phyloP scores from a whole-genome alignment of 2,797 vertebrate species.

The Caiman crocodilus region DNA sequence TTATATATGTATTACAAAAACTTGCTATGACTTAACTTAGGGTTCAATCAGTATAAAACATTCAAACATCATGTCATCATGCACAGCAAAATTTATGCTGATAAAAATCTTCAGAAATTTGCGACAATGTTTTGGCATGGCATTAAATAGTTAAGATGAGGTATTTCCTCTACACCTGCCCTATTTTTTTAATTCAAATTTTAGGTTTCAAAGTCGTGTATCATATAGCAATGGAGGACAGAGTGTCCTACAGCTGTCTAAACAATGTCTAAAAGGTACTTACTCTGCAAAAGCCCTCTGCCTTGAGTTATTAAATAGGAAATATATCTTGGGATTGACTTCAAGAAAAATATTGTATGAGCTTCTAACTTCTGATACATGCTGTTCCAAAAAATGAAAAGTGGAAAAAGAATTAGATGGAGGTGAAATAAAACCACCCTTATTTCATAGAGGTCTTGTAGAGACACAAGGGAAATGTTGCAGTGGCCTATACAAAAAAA shows the following conservation, averaged over 20 bases:
- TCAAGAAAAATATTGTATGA: background rate
- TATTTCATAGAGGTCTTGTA: background rate
- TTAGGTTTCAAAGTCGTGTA: background rate
- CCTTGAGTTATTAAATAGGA: background rate
- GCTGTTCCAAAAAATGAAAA: background rate
- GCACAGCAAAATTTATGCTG: background rate
- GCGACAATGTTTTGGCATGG: background rate
- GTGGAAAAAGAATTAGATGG: background rate
- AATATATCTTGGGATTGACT: background rate
- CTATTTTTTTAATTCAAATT: background rate
- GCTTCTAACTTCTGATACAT: background rate
- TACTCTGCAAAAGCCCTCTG: background rate
- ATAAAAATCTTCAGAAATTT: background rate
- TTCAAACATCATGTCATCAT: background rate
- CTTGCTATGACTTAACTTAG: background rate
- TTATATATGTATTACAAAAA: background rate
- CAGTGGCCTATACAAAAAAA: too few relatives aligned
- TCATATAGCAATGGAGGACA: background rate
- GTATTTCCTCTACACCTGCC: background rate
- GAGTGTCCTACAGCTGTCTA: background rate
- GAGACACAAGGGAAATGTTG: background rate
- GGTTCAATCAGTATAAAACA: background rate
- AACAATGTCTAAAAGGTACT: background rate
- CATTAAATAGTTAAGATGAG: background rate
- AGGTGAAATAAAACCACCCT: background rate